Conservation (phyloP, 2,888 invertebrate species). For the Neocrepidodera transversa region DNA sequence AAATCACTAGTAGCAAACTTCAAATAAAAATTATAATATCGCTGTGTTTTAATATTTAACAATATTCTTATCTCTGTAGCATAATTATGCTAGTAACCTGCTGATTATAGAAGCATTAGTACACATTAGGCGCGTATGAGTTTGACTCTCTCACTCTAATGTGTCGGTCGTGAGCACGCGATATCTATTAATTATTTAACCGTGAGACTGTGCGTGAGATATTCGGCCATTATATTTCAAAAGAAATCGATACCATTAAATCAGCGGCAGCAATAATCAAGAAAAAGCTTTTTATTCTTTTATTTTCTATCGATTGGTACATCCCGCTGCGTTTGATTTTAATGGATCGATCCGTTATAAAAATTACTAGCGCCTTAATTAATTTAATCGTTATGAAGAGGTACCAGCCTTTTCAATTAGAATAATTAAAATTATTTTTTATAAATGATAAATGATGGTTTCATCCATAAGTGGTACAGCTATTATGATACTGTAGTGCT, state of each 20-base stretch:
- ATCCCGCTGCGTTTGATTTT: conserved; percentile 33
- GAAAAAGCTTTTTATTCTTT: conserved; percentile 24
- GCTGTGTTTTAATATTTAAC: conserved; percentile 27
- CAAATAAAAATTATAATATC: conserved; percentile 22
- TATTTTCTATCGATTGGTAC: conserved; percentile 28
- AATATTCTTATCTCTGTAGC: conserved; percentile 35
- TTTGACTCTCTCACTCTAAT: conserved; percentile 41
- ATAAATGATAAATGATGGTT: too few relatives aligned
- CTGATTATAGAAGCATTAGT: conserved; percentile 48
- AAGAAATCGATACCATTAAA: conserved; percentile 40
- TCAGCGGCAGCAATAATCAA: conserved; percentile 35
- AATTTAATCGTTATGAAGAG: conserved; percentile 21
- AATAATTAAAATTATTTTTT: conserved; percentile 1
- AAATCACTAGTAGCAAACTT: conserved; percentile 25
- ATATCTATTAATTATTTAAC: conserved; percentile 45
- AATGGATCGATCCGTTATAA: conserved; percentile 27
- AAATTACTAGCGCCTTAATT: conserved; percentile 23
- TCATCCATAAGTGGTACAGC: too few relatives aligned
- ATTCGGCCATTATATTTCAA: conserved; percentile 37
- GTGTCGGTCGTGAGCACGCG: conserved; percentile 44
- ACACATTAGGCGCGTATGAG: conserved; percentile 44
- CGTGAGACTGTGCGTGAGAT: conserved; percentile 37
- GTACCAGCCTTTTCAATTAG: background rate
- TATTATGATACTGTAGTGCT: too few relatives aligned
- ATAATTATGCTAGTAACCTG: conserved; percentile 46